These are phyloP conservation scores for Muscicapa adusta DNA, from an alignment of 2,113 vertebrate species.

Conservation along the genomic window DNA sequence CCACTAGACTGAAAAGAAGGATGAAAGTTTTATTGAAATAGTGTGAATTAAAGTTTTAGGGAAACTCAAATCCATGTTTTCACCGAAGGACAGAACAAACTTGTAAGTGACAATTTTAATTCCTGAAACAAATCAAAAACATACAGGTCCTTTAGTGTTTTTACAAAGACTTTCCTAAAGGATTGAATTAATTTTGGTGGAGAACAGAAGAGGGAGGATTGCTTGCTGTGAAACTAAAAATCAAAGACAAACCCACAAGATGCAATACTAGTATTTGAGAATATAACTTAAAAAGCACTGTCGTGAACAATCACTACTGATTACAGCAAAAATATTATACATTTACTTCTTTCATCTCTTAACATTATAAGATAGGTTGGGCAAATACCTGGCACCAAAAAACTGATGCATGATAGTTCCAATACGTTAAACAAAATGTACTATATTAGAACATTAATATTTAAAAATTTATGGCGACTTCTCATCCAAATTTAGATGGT, in stretches of 20 bases:
- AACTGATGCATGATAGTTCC: slow-evolving; percentile 68
- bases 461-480: slow-evolving; percentile 34
- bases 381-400: slow-evolving; percentile 69
- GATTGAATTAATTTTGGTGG: slow-evolving; percentile 3
- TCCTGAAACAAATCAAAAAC: slow-evolving; percentile 42
- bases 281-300: slow-evolving; percentile 67
- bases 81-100: neutral
- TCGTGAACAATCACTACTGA: slow-evolving; percentile 55
- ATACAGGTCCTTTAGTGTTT: slow-evolving; percentile 40
- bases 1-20: neutral
- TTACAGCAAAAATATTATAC: slow-evolving; percentile 65
- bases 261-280: slow-evolving; percentile 16
- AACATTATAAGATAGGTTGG: slow-evolving; percentile 64
- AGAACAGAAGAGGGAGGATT: slow-evolving; percentile 13
- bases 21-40: neutral
- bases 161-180: slow-evolving; percentile 58
- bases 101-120: slow-evolving; percentile 30
- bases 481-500: neutral
- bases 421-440: slow-evolving; percentile 60
- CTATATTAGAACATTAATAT: slow-evolving; percentile 61
- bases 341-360: slow-evolving; percentile 64
- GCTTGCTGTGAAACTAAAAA: slow-evolving; percentile 52
- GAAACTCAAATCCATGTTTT: neutral
- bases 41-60: neutral
- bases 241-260: slow-evolving; percentile 33